These are phyloP conservation scores for Nothoprocta pentlandii DNA, from an alignment of 2,113 vertebrate species.

Conservation along the genomic window DNA sequence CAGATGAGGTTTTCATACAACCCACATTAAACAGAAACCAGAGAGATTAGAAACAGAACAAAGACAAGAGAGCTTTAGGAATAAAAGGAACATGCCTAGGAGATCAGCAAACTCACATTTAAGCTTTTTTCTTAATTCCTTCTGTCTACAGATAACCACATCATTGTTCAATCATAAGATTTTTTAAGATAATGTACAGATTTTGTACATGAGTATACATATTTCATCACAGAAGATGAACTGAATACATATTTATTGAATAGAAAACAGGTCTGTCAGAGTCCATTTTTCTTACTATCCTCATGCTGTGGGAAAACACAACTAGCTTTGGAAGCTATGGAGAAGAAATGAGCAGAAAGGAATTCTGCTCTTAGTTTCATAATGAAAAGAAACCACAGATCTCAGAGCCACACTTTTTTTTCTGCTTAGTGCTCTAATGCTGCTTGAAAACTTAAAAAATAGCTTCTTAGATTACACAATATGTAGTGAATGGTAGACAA, in stretches of 20 bases:
- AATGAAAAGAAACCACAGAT: background rate
- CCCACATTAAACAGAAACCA: rapidly evolving
- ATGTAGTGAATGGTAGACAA: background rate
- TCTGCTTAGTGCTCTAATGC: slow-evolving; percentile 37
- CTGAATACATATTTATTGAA: background rate
- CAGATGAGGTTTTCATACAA: background rate
- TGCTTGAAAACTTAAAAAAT: background rate
- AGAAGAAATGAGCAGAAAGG: background rate
- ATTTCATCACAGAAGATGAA: background rate
- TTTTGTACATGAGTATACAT: background rate
- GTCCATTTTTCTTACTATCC: background rate
- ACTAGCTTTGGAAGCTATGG: background rate
- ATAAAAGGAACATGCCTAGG: background rate
- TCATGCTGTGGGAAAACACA: background rate
- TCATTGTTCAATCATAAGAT: background rate
- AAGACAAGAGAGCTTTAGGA: background rate
- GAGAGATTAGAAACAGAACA: background rate
- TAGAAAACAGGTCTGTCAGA: background rate
- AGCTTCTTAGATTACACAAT: background rate
- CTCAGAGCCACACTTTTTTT: background rate
- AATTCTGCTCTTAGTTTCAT: background rate
- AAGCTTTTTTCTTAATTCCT: background rate
- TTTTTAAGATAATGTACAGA: background rate
- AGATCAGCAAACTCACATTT: rapidly evolving
- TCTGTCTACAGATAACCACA: background rate